These are phyloP conservation scores for Equus przewalskii DNA, from an alignment of 2,113 vertebrate species.

Conservation along the genomic window DNA sequence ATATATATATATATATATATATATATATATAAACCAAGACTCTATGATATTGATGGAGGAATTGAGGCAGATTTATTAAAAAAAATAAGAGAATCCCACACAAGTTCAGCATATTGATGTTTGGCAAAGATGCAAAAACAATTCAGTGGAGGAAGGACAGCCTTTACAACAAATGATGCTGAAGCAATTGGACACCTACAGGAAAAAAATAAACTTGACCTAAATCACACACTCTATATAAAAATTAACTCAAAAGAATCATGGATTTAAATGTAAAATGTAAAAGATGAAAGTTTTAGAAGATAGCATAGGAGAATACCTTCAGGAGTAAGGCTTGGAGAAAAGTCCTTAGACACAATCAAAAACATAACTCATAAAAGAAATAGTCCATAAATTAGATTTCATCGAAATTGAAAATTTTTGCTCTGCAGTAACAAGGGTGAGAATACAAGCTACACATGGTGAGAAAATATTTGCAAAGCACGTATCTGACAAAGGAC, in stretches of 20 bases:
- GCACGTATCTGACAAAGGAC: not conserved
- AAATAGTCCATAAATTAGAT: not conserved
- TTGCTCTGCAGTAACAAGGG: not conserved
- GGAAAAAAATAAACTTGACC: not conserved
- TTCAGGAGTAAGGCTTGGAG: not conserved
- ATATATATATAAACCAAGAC: rapidly evolving
- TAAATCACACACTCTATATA: rapidly evolving
- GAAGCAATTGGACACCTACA: not conserved
- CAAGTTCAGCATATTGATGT: too few relatives aligned
- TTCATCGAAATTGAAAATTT: not conserved
- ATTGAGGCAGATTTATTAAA: not conserved
- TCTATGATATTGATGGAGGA: too few relatives aligned
- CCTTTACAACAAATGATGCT: not conserved
- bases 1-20: rapidly evolving
- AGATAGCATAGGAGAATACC: not conserved
- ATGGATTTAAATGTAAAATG: not conserved
- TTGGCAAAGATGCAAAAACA: not conserved
- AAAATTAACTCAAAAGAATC: not conserved
- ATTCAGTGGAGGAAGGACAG: not conserved
- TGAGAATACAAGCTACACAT: too few relatives aligned
- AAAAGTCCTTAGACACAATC: not conserved
- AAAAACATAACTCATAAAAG: not conserved
- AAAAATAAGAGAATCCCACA: not conserved
- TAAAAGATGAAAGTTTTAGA: not conserved
- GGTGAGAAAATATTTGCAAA: not conserved